Evolutionary conservation across 2,888 invertebrate genomes (phyloP), one percentile per base, ranked within the genome.

Genomic region (Melieria omissa): DNA sequence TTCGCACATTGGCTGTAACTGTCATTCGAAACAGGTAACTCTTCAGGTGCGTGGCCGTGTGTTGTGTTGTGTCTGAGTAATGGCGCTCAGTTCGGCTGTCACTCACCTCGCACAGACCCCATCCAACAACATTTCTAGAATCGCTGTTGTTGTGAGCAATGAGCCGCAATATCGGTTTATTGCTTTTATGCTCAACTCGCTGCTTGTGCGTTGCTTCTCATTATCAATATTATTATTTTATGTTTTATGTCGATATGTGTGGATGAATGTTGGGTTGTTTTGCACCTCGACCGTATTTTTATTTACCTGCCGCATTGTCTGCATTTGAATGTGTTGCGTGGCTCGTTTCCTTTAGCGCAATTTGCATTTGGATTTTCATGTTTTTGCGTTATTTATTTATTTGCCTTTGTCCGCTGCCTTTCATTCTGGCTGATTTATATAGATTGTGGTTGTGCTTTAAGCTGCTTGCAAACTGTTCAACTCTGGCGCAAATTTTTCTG

Each of bases 301-400:
- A 70, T 72, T 73, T 75, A 75, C 73, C 61, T 73, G 74, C 73
- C 71, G 63, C 55, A 72, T 54, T 72, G 62, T 74, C 67, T 73
- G 46, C 65, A 65, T 58, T 74, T 46, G 49, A 41, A 46, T 61
- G 29, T 29, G 29, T 29, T 29, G 29, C 29, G 29, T 29, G 29
- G 29, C 29, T 29, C 2, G 29, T 29, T 29, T 29, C 29, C 29
- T 1, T 29, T 29, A 29, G 29, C 2, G 29, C 29, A 3, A 29
- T 29, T 29, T 29, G 29, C 29, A 29, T 29, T 29, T 29, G 29
- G 29, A 29, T 29, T 29, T 29, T 29, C 29, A 29, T 65, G 49
- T 16, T 58, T 70, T 62, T 16, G 41, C 44, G 6, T 61, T n/a
- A n/a, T n/a, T 9, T 61, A 9, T 9, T 57, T 14, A 14, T 57